phyloP scores from a whole-genome alignment of 2,113 vertebrate genomes.

The Sapajus apella region DNA sequence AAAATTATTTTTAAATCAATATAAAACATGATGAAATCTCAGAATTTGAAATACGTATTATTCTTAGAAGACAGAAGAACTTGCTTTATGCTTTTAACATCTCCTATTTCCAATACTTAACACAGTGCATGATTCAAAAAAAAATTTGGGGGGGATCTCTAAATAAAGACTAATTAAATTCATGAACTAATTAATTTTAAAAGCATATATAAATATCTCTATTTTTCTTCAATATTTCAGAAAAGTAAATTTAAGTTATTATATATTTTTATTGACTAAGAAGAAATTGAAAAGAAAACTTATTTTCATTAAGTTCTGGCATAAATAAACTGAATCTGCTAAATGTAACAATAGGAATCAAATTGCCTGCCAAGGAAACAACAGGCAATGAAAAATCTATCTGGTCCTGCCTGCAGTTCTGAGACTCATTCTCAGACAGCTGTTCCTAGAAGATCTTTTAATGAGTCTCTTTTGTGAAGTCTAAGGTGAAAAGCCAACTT shows the following conservation, averaged over 20 bases:
- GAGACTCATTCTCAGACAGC: not conserved
- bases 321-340: slow-evolving; percentile 12
- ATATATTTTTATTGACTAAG: not conserved
- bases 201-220: not conserved
- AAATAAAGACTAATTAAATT: not conserved
- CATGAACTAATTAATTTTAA: not conserved
- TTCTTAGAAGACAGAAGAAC: not conserved
- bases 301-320: slow-evolving; percentile 5
- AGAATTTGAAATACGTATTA: not conserved
- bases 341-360: slow-evolving; percentile 50
- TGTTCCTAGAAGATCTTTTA: slow-evolving; percentile 57
- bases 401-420: slow-evolving; percentile 40
- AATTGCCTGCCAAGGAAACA: slow-evolving; percentile 61
- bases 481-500: slow-evolving; percentile 34
- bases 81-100: not conserved
- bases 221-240: not conserved
- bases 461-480: slow-evolving; percentile 45
- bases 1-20: not conserved
- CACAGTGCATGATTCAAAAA: not conserved
- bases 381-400: slow-evolving; percentile 54
- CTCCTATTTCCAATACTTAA: not conserved
- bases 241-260: not conserved
- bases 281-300: not conserved
- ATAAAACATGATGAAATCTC: not conserved
- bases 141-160: not conserved